phyloP scores from a whole-genome alignment of 2,888 invertebrate genomes.

The Papilio elwesi region DNA sequence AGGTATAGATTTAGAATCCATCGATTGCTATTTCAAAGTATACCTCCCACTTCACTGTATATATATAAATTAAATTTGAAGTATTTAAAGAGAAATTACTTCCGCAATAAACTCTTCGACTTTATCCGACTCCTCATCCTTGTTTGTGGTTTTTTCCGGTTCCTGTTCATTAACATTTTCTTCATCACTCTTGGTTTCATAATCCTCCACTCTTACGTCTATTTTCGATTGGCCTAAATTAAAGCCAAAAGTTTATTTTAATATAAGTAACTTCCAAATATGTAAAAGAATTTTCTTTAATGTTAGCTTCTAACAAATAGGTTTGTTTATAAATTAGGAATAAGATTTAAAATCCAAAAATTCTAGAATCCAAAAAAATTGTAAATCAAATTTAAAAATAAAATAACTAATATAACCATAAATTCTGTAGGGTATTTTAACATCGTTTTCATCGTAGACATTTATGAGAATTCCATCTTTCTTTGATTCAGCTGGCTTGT shows the following conservation, averaged over 20 bases:
- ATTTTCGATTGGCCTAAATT: slow-evolving; percentile 52
- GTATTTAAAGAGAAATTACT: slow-evolving; percentile 51
- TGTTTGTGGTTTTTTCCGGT: slow-evolving; percentile 23
- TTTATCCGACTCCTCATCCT: slow-evolving; percentile 44
- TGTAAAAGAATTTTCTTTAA: too few relatives aligned
- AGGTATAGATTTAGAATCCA: too few relatives aligned
- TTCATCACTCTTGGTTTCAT: slow-evolving; percentile 41
- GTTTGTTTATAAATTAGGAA: slow-evolving; percentile 1
- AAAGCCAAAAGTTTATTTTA: too few relatives aligned
- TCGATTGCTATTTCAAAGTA: not conserved
- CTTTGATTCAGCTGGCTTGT: slow-evolving; percentile 49
- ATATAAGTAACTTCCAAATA: too few relatives aligned
- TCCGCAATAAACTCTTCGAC: slow-evolving; percentile 52
- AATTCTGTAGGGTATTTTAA: slow-evolving; percentile 57
- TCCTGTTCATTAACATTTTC: slow-evolving; percentile 44
- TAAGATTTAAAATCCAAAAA: not conserved
- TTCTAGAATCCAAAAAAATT: not conserved
- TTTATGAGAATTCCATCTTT: slow-evolving; percentile 55
- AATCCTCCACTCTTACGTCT: slow-evolving; percentile 36
- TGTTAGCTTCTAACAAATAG: too few relatives aligned
- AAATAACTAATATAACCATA: slow-evolving; percentile 59
- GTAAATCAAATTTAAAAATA: slow-evolving; percentile 22
- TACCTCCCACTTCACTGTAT: too few relatives aligned
- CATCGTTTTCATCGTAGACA: slow-evolving; percentile 62
- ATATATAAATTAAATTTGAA: not conserved